Conservation (phyloP, 2,113 vertebrate species). For the Hystrix brachyura region DNA sequence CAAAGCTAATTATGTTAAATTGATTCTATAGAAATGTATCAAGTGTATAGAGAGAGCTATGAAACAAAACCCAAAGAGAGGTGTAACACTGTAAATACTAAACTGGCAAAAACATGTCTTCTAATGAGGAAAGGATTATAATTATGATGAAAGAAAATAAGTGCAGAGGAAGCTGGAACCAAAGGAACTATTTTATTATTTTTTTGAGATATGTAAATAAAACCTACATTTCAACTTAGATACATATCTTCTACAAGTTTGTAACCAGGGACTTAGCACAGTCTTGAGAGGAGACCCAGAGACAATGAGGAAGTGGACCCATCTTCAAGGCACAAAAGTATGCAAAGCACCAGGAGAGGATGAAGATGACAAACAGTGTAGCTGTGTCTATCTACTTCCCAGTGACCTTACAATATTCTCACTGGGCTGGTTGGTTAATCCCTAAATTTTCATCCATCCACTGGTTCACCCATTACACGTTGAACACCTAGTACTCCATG, state of each 20-base stretch:
- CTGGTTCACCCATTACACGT: not conserved
- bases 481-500: not conserved
- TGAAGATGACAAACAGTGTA: not conserved
- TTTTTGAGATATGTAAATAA: constrained; percentile 14
- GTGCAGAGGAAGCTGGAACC: not conserved
- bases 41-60: not conserved
- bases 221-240: not conserved
- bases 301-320: rapidly evolving
- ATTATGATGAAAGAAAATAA: constrained; percentile 22
- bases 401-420: rapidly evolving
- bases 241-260: not conserved
- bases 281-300: not conserved
- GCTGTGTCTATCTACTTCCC: not conserved
- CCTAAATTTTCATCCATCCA: not conserved
- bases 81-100: not conserved
- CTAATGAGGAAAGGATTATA: constrained; percentile 45
- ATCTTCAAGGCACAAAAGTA: not conserved
- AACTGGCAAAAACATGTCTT: constrained; percentile 13
- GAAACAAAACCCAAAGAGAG: constrained; percentile 61
- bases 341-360: not conserved
- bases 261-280: not conserved
- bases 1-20: constrained; percentile 71
- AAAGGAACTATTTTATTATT: constrained; percentile 21
- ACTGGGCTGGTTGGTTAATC: not conserved
- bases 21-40: constrained; percentile 61